A percentile compares a stretch with the other conserved stretches of the same genome.
These are phyloP conservation scores for Sebastes cheni DNA, from an alignment of 2,797 vertebrate species.

Conservation along the genomic window DNA sequence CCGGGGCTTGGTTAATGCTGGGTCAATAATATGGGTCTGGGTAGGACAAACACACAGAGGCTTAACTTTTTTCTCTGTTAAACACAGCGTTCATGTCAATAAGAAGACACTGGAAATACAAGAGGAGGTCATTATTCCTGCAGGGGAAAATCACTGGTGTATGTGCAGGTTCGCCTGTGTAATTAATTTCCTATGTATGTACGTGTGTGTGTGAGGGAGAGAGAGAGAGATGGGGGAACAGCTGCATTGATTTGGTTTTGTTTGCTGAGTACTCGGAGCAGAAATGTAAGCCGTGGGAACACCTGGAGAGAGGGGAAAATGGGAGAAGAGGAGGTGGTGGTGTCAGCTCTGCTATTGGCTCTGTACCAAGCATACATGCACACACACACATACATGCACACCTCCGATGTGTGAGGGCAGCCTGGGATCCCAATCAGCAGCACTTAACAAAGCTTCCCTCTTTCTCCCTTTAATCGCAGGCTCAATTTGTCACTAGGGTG, in stretches of 20 bases:
- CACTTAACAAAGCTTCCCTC: constrained; percentile 81
- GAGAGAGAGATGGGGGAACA: constrained; percentile 50
- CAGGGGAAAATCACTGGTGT: constrained; percentile 33
- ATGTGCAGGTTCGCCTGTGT: constrained; percentile 30
- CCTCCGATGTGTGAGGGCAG: constrained; percentile 66
- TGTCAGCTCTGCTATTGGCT: constrained; percentile 70
- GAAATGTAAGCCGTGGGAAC: constrained; percentile 80
- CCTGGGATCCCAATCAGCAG: constrained; percentile 78
- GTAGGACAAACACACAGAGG: constrained; percentile 51
- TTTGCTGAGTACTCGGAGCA: constrained; percentile 73
- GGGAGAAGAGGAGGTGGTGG: constrained; percentile 60
- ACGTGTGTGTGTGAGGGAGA: not conserved
- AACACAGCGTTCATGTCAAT: constrained; percentile 57
- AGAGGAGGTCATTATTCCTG: constrained; percentile 59
- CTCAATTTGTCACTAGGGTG: constrained; percentile 84
- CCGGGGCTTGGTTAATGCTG: constrained; percentile 68
- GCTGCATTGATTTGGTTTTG: constrained; percentile 80
- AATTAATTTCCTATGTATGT: constrained; percentile 27
- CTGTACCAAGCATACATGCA: constrained; percentile 55
- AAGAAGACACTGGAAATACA: constrained; percentile 49
- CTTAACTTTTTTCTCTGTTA: constrained; percentile 51
- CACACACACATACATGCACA: constrained; percentile 49
- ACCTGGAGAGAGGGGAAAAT: constrained; percentile 77
- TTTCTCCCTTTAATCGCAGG: constrained; percentile 81
- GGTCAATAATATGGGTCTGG: constrained; percentile 67